Conservation (phyloP, 2,113 vertebrate genomes). For the Uria aalge region DNA sequence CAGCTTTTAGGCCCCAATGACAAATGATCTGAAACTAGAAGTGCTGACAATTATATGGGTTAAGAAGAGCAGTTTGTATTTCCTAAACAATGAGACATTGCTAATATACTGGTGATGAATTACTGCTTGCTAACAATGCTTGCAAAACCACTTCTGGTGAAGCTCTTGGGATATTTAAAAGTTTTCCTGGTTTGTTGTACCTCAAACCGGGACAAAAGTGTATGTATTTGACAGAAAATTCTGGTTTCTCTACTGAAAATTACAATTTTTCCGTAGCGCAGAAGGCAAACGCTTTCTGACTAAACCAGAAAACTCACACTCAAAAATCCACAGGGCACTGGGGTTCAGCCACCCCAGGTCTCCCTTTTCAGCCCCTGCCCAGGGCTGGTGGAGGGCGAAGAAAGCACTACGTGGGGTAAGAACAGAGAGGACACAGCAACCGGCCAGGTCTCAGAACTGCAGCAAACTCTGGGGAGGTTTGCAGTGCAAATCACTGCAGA, state of each 20-base stretch:
- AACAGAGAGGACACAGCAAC: neutral
- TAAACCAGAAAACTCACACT: neutral
- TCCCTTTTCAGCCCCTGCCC: neutral
- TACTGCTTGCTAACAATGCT: neutral
- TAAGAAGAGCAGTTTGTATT: neutral
- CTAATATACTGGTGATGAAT: neutral
- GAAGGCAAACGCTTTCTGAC: neutral
- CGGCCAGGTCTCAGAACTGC: neutral
- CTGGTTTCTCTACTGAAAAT: neutral
- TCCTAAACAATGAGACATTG: neutral
- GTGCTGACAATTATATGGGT: neutral
- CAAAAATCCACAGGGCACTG: neutral
- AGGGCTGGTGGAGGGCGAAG: rapidly evolving
- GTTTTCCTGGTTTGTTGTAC: too few relatives aligned
- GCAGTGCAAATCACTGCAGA: neutral
- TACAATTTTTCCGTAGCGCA: neutral
- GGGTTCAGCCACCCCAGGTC: neutral
- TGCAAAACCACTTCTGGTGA: neutral
- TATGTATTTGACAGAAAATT: neutral
- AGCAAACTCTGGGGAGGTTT: neutral
- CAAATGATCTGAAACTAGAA: neutral
- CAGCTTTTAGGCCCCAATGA: neutral
- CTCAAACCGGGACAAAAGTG: neutral
- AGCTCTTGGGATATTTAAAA: neutral
- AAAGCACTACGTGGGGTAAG: rapidly evolving